A percentile compares a stretch with the other conserved stretches of the same genome.
Conservation (phyloP, 1,140 invertebrate species). For the Sesamia nonagrioides region DNA sequence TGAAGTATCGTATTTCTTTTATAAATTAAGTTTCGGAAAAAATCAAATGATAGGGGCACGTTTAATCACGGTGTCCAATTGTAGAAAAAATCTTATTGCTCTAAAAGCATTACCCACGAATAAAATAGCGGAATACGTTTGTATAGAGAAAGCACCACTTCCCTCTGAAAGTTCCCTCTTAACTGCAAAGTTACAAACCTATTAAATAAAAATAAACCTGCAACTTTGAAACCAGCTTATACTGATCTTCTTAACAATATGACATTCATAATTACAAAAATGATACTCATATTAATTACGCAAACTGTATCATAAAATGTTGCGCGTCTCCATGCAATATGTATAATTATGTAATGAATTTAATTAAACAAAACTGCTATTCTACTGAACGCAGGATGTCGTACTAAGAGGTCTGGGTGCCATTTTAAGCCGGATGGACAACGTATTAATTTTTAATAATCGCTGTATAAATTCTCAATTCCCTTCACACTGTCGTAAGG, state of each 20-base stretch:
- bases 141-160: no score
- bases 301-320: conserved; percentile 24
- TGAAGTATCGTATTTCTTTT: no score
- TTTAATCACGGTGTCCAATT: no score
- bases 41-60: no score
- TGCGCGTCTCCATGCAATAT: conserved; percentile 30
- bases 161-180: no score
- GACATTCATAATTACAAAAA: conserved; percentile 20
- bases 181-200: not conserved
- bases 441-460: conserved; percentile 50
- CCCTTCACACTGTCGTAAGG: conserved; percentile 13
- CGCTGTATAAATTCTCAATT: conserved; percentile 42
- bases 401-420: conserved; percentile 37
- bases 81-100: no score
- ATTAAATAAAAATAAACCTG: not conserved
- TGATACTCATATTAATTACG: conserved; percentile 24
- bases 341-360: conserved; percentile 53
- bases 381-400: conserved; percentile 43
- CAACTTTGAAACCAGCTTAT: not conserved
- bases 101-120: no score
- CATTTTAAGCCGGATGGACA: conserved; percentile 51
- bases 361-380: conserved; percentile 51
- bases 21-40: no score
- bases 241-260: no score
- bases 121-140: no score